Evolutionary conservation across 2,113 vertebrate species (phyloP), one percentile per base, ranked within the genome.

Genomic region (Stigmatopora argus): DNA sequence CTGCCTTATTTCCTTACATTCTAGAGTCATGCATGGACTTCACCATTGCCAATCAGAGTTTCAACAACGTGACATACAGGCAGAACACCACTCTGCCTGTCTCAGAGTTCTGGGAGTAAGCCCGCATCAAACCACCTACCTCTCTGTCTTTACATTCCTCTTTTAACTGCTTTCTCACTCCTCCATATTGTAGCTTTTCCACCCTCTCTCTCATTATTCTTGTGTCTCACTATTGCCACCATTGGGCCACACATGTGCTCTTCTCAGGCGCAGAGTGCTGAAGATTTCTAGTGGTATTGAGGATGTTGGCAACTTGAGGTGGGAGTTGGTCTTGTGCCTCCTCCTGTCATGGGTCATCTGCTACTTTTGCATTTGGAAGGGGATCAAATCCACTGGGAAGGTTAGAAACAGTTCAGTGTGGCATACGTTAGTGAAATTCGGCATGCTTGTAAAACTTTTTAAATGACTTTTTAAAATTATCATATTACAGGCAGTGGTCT

Each of bases 31-130:
- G 85, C 65, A 41, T 83, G 49, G 67, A 84, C 65, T 1, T 38
- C 10, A 78, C 4, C 60, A 17, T 59, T 15, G n/a, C 35, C 10
- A 85, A 87, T 62, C 1, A 35, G 57, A 78, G 62, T 62, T 34
- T 66, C n/a, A 65, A 60, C 59, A 65, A 62, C 59, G 15, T 64
- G 18, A 17, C 11, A 5, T 48, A 56, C 45, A 63, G 56, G 55
- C 6, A 47, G 51, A 87, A 87, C 73, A 60, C 21, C 10, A 80
- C 83, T 35, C 81, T 85, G 21, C 79, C 85, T 21, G 83, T 84
- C 68, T 70, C 81, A 61, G 83, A 85, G 73, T 87, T 84, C 17
- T 87, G 83, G 85, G 65, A 85, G 85, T 87, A 85, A 87, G 81
- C 49, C 31, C 19, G 9, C n/a, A 14, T 23, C 26, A 15, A 23